Evolutionary conservation across 2,113 vertebrate genomes (phyloP).

Genomic region (Terrapene triunguis): DNA sequence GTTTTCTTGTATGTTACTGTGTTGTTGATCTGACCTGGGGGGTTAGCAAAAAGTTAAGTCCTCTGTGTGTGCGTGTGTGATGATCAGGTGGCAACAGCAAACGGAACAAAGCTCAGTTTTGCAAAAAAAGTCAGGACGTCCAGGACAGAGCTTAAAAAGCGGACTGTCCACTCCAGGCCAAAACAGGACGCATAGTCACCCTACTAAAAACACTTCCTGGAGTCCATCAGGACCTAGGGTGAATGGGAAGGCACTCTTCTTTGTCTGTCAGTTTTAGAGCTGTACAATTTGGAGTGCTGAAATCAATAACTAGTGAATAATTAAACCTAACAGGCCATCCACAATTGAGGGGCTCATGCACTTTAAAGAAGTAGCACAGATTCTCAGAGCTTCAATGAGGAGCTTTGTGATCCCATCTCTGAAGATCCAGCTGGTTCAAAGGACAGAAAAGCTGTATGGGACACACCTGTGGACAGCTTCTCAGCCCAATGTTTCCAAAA

Average conservation of each 20-base stretch:
- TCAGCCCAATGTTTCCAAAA: too few species aligned
- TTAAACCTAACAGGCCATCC: neutral
- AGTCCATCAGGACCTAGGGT: neutral
- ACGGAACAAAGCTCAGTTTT: too few species aligned
- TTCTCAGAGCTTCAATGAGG: neutral
- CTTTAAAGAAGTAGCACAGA: neutral
- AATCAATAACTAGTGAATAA: neutral
- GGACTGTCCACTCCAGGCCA: too few species aligned
- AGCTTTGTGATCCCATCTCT: neutral
- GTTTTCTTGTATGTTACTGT: too few species aligned
- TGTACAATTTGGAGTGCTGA: neutral
- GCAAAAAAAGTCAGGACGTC: too few species aligned
- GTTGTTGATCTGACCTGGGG: too few species aligned
- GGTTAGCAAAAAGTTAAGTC: too few species aligned
- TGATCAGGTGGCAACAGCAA: too few species aligned
- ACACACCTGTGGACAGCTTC: too few species aligned
- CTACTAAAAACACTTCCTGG: neutral
- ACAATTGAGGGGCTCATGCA: neutral
- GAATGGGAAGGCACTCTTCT: neutral
- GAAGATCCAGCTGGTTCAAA: neutral
- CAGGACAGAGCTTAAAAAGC: too few species aligned
- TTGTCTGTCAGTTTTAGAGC: neutral
- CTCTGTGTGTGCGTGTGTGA: too few species aligned
- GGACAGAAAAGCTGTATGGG: neutral
- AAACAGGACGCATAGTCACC: too few species aligned